Evolutionary conservation across 1,140 invertebrate genomes (phyloP), one percentile per base, ranked within the genome.

Genomic region (Zaprionus capensis): DNA sequence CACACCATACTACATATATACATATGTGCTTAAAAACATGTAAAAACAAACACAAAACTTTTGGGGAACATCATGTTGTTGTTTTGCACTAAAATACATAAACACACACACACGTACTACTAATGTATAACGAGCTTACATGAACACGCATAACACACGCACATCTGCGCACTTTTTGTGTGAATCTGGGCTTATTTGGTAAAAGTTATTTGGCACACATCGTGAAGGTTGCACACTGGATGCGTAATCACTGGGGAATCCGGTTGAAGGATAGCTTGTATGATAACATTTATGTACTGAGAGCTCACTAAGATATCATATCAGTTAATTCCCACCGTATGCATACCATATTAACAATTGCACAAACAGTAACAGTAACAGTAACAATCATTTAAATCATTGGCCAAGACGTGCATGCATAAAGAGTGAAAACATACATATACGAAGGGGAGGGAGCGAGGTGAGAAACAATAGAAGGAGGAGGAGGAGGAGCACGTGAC

Each of bases 141-240:
- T 44, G 34, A 11, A 41, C 22, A 51, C 66, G 24, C 68, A 36
- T 14, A 38, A 61, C 34, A 24, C 28, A 58, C 11, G 26, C 17
- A 80, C 56, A 51, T 53, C 46, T 51, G 64, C 55, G 41, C 68
- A 65, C 44, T 51, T 63, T 46, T 56, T 64, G 53, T 53, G 58
- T 78, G 28, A 71, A 65, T 64, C 76, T 73, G 59, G 41, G 36
- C 68, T 79, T 79, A 36, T 77, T 78, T 64, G 58, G 62, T 67
- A 64, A 67, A 68, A 73, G 17, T 61, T 31, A 79, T 68, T 74
- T 74, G 67, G 65, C 59, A 73, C 59, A 73, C 71, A 64, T 24
- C 53, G 58, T 59, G 51, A 73, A 79, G 69, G 41, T 73, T 58
- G 44, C 41, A 38, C 34, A 26, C 28, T 22, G 17, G 28, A 22